Conservation (phyloP, 2,888 invertebrate species). For the Cynaeus angustus region DNA sequence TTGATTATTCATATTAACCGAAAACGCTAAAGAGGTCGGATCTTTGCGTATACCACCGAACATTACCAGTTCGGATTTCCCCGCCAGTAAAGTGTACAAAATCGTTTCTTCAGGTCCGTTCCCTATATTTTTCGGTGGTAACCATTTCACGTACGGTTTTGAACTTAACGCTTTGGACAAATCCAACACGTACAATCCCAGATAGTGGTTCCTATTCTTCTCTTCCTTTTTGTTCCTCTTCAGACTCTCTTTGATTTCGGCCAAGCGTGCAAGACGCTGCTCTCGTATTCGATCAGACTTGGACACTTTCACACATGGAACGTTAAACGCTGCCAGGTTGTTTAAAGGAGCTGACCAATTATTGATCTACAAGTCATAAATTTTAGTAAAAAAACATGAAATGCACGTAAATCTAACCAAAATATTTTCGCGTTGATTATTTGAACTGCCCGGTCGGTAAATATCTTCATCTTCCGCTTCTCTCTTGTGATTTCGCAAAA, state of each 20-base stretch:
- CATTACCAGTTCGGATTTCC: conserved; percentile 93
- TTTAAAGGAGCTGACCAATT: conserved; percentile 63
- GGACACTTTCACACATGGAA: conserved; percentile 78
- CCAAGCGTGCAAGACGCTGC: conserved; percentile 58
- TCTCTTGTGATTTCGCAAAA: conserved; percentile 68
- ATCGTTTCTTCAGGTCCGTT: conserved; percentile 88
- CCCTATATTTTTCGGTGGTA: conserved; percentile 77
- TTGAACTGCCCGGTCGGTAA: conserved; percentile 34
- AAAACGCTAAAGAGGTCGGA: conserved; percentile 74
- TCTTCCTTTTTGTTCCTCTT: conserved; percentile 58
- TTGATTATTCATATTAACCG: conserved; percentile 75
- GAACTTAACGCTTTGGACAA: conserved; percentile 81
- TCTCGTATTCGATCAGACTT: conserved; percentile 77
- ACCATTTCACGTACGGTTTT: conserved; percentile 81
- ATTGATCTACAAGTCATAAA: conserved; percentile 55
- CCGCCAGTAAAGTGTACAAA: conserved; percentile 90
- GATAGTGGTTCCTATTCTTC: conserved; percentile 63
- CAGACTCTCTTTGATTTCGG: conserved; percentile 58
- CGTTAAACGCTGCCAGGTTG: conserved; percentile 76
- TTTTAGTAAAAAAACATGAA: conserved; percentile 3
- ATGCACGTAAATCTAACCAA: no score
- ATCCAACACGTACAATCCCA: conserved; percentile 91
- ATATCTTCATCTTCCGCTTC: conserved; percentile 59
- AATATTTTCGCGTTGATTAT: conserved; percentile 25
- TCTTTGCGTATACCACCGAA: conserved; percentile 97